A percentile compares a stretch with the other conserved stretches of the same genome.
These are phyloP conservation scores for Scolopax mira DNA, from an alignment of 2,113 vertebrate species.

Conservation along the genomic window DNA sequence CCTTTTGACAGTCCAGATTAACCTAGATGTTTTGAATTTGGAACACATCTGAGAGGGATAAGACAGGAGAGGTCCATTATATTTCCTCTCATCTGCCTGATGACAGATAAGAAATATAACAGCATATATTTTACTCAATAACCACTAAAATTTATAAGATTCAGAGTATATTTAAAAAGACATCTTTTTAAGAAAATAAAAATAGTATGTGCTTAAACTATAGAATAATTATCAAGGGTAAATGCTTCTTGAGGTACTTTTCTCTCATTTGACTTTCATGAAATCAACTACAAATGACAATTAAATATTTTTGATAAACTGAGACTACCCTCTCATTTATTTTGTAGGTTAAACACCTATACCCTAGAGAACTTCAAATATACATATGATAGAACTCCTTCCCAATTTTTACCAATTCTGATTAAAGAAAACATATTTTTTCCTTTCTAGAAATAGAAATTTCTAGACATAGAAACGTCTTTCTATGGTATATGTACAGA, in stretches of 20 bases:
- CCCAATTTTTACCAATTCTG: not conserved
- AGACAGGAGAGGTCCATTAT: not conserved
- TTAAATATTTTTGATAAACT: not conserved
- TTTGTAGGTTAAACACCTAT: not conserved
- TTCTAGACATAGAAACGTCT: not conserved
- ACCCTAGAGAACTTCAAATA: not conserved
- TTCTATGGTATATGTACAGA: not conserved
- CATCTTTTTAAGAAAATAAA: not conserved
- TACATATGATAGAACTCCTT: not conserved
- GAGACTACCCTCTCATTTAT: not conserved
- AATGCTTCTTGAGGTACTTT: not conserved
- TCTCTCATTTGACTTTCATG: not conserved
- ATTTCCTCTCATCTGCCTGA: not conserved
- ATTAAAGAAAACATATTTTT: not conserved
- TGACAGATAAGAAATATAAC: not conserved
- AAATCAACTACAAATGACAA: not conserved
- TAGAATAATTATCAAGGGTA: not conserved
- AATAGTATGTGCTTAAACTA: not conserved
- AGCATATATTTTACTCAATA: not conserved
- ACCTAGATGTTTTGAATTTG: not conserved
- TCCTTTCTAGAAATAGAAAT: not conserved
- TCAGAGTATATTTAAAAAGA: not conserved
- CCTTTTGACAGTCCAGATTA: not conserved
- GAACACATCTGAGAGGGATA: not conserved
- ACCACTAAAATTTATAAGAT: not conserved